Evolutionary conservation across 2,888 invertebrate genomes (phyloP), one percentile per base, ranked within the genome.

Genomic region (Acanthacorydalis orientalis): DNA sequence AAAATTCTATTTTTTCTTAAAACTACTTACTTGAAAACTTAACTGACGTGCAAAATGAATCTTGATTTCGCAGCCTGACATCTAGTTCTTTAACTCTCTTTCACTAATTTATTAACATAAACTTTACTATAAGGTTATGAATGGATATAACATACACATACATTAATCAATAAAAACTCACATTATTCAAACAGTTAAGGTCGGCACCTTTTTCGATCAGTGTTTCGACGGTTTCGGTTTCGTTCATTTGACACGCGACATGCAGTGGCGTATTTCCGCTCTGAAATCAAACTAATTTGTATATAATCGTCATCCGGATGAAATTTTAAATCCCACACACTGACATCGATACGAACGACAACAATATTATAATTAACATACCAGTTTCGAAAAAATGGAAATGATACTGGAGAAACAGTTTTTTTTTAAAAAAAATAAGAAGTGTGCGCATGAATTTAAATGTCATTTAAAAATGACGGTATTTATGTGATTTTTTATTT

Each of bases 211-310:
- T 77, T 2, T 74, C 69, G 50, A 85, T 72, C 48, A 86, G 68
- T 49, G 79, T 68, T 59, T 81, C 78, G 7, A 78, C 78, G 15
- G 79, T 78, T 53, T 81, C 80, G 6, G 73, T 71, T 52, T 78
- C 78, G 57, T 85, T 83, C 1, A 78, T 76, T 51, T 78, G 74
- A 54, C 83, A 82, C 16, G 85, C 82, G 50, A 83, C 70, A 64
- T 86, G 86, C 33, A 87, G 67, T 1, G 85, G 78, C 31, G 84
- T 80, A 51, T 81, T 77, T 1, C 82, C 81, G 52, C 72, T 73
- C 77, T 82, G 59, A 12, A 62, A 63, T 50, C 46, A 52, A 52
- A 35, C 23, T 23, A 23, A 23, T 23, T 23, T 23, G 23, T 23
- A 23, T 23, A 23, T 23, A 23, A 23, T 23, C 23, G 23, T 6